Evolutionary conservation across 2,797 vertebrate genomes (phyloP).

Genomic region (Xyrichtys novacula): DNA sequence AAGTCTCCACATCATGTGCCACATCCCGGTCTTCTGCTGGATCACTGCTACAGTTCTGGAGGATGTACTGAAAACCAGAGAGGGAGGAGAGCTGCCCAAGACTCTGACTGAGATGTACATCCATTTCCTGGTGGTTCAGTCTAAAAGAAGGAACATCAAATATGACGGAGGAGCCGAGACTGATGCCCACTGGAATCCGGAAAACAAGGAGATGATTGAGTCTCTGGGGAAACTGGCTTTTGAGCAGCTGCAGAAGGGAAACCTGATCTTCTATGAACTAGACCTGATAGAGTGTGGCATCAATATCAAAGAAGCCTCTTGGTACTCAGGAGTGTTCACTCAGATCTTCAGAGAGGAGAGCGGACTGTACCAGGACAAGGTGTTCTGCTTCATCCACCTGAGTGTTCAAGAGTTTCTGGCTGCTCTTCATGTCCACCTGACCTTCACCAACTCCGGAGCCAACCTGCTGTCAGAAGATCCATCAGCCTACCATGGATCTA

Average conservation of each 20-base stretch:
- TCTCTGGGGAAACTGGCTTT: slow-evolving; percentile 1
- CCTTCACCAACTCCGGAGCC: not conserved
- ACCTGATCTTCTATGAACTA: slow-evolving; percentile 7
- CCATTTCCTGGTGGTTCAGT: slow-evolving; percentile 6
- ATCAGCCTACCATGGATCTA: not conserved
- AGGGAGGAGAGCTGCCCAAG: slow-evolving; percentile 4
- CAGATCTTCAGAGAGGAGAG: slow-evolving; percentile 1
- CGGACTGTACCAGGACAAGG: not conserved
- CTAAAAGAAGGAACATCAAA: not conserved
- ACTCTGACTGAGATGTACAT: slow-evolving; percentile 17
- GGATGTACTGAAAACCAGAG: not conserved
- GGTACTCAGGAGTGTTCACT: slow-evolving; percentile 4
- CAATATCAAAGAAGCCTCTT: not conserved
- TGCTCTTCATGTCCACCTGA: slow-evolving; percentile 20
- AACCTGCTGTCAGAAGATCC: not conserved
- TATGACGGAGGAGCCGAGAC: not conserved
- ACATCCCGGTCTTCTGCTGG: slow-evolving; percentile 9
- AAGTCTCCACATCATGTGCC: slow-evolving; percentile 4
- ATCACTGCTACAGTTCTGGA: slow-evolving; percentile 18
- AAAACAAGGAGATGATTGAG: not conserved
- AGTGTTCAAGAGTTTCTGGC: slow-evolving; percentile 32
- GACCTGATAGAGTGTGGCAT: not conserved
- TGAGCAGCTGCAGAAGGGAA: slow-evolving; percentile 6
- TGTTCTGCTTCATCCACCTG: slow-evolving; percentile 11
- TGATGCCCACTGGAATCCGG: not conserved